Percentiles rank a stretch among this genome's conserved stretches.
Evolutionary conservation across 1,140 invertebrate genomes (phyloP).

Genomic region (Zeugodacus cucurbitae): DNA sequence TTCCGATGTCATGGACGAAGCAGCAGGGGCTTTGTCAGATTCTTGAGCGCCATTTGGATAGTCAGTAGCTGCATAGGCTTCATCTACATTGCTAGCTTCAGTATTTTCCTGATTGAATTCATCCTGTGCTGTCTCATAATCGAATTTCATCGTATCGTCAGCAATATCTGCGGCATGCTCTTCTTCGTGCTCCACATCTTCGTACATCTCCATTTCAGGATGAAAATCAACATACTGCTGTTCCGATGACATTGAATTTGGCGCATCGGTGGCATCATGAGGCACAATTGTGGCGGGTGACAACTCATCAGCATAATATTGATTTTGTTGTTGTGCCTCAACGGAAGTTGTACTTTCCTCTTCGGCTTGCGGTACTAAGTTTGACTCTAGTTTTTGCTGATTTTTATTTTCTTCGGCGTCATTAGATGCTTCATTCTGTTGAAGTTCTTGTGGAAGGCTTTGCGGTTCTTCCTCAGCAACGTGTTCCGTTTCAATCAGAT

Average conservation of each 20-base stretch:
- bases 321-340: not conserved
- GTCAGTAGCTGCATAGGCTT: not conserved
- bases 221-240: not conserved
- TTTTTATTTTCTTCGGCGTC: not conserved
- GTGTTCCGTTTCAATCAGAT: not conserved
- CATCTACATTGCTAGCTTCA: not conserved
- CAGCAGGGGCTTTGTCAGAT: not conserved
- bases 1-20: not conserved
- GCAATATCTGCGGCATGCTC: slow-evolving; percentile 14
- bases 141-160: slow-evolving; percentile 64
- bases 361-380: not conserved
- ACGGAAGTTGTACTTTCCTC: not conserved
- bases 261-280: slow-evolving; percentile 49
- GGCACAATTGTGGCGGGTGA: slow-evolving; percentile 35
- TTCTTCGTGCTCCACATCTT: not conserved
- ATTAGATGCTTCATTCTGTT: not conserved
- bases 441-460: not conserved
- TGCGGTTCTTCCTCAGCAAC: not conserved
- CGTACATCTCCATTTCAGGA: slow-evolving; percentile 22
- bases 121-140: slow-evolving; percentile 54
- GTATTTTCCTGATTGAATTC: slow-evolving; percentile 13
- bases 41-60: not conserved
- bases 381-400: not conserved
- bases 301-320: not conserved
- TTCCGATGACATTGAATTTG: not conserved